phyloP scores from a whole-genome alignment of 1,140 invertebrate species.

The Bombus vancouverensis region DNA sequence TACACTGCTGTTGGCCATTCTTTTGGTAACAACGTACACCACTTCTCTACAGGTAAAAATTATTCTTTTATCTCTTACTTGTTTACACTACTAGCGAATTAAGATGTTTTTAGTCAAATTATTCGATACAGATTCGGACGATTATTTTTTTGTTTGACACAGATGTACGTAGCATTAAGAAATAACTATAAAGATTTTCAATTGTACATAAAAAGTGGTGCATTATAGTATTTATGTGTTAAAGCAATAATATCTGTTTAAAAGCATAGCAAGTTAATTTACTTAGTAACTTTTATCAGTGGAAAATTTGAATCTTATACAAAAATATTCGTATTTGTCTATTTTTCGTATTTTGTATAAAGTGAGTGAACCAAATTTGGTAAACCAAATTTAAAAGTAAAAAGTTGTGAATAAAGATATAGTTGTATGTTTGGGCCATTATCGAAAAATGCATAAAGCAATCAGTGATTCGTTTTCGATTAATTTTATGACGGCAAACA shows the following conservation, averaged over 20 bases:
- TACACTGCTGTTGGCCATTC: conserved; percentile 49
- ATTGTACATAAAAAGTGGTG: not conserved
- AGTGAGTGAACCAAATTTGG: not conserved
- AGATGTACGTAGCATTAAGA: not conserved
- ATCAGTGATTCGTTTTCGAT: not conserved
- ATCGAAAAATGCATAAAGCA: not conserved
- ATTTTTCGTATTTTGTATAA: too few relatives aligned
- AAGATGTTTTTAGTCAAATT: not conserved
- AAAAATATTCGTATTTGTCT: not conserved
- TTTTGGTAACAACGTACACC: conserved; percentile 44
- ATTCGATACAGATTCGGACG: fast-evolving
- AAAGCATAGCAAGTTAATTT: not conserved
- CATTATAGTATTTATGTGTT: not conserved
- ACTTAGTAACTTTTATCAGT: too few relatives aligned
- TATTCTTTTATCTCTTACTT: not conserved
- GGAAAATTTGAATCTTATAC: not conserved
- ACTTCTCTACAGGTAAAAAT: conserved; percentile 60
- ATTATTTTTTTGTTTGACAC: not conserved
- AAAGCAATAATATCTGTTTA: not conserved
- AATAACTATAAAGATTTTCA: not conserved
- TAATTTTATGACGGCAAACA: too few relatives aligned
- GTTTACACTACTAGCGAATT: not conserved
- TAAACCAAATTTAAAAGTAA: not conserved
- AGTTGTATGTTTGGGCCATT: not conserved
- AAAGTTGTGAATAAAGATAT: not conserved